Percentiles rank a stretch among this genome's conserved stretches.
These are phyloP conservation scores for Chiroxiphia lanceolata DNA, from an alignment of 2,797 vertebrate species.

Conservation along the genomic window DNA sequence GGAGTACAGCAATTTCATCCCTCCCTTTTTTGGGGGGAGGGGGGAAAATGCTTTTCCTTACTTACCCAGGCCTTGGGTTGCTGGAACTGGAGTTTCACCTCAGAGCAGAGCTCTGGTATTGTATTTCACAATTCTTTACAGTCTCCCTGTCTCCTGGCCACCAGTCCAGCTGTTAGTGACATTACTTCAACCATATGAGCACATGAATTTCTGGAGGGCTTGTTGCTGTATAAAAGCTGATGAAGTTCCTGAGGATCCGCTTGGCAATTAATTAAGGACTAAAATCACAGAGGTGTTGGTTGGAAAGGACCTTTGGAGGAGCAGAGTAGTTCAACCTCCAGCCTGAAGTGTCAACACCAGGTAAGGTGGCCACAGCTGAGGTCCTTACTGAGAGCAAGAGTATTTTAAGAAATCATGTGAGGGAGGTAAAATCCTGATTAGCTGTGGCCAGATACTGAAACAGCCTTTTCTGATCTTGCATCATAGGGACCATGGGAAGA, in stretches of 20 bases:
- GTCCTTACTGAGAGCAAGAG: neutral
- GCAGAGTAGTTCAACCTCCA: neutral
- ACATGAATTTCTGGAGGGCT: neutral
- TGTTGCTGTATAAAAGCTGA: fast-evolving
- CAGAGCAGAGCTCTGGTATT: neutral
- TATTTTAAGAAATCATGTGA: neutral
- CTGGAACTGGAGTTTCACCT: neutral
- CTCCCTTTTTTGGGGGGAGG: fast-evolving
- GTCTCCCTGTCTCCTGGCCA: neutral
- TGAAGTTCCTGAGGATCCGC: neutral
- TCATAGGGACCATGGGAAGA: neutral
- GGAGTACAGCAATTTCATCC: neutral
- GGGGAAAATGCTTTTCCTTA: neutral
- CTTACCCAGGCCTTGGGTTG: neutral
- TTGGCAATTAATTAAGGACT: neutral
- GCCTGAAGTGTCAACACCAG: neutral
- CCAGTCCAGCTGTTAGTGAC: neutral
- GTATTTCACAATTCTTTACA: neutral
- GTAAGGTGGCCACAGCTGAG: neutral
- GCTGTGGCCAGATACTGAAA: neutral
- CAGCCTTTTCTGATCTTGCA: neutral
- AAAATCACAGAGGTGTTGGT: neutral
- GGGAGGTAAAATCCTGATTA: neutral
- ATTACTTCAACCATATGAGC: neutral
- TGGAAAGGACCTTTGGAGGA: neutral